These are phyloP conservation scores for Drosophila truncata DNA, from an alignment of 1,140 invertebrate genomes.

Conservation along the genomic window DNA sequence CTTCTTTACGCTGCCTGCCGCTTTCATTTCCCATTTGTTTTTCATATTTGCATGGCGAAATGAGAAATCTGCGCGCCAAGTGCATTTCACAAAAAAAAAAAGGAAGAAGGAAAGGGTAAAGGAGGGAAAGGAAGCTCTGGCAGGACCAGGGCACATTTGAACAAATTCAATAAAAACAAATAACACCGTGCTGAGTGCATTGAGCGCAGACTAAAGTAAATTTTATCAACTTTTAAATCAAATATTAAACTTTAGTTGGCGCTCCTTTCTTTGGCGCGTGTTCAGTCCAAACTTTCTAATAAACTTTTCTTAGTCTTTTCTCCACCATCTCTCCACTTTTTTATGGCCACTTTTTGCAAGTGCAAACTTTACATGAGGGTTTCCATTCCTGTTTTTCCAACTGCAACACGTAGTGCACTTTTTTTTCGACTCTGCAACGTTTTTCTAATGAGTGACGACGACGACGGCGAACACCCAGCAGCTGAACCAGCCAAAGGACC, in stretches of 20 bases:
- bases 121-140: background rate
- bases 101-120: conserved; percentile 7
- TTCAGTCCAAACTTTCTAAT: conserved; percentile 77
- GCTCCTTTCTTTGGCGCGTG: conserved; percentile 58
- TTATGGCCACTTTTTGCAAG: conserved; percentile 49
- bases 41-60: conserved; percentile 79
- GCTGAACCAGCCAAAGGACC: conserved; percentile 26
- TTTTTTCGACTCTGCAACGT: conserved; percentile 72
- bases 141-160: conserved; percentile 60
- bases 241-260: conserved; percentile 82
- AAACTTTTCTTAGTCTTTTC: conserved; percentile 68
- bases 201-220: conserved; percentile 79
- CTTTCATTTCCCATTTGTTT: conserved; percentile 68
- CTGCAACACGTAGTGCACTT: conserved; percentile 78
- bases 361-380: conserved; percentile 63
- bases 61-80: conserved; percentile 71
- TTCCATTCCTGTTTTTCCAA: conserved; percentile 31
- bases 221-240: conserved; percentile 84
- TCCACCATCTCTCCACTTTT: conserved; percentile 24
- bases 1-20: conserved; percentile 16
- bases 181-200: conserved; percentile 60
- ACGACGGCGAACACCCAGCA: conserved; percentile 54
- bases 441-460: conserved; percentile 82
- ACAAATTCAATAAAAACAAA: conserved; percentile 83
- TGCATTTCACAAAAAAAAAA: conserved; percentile 15